Evolutionary conservation across 2,888 invertebrate species (phyloP), one percentile per base, ranked within the genome.

Genomic region (Sphecodes monilicornis): DNA sequence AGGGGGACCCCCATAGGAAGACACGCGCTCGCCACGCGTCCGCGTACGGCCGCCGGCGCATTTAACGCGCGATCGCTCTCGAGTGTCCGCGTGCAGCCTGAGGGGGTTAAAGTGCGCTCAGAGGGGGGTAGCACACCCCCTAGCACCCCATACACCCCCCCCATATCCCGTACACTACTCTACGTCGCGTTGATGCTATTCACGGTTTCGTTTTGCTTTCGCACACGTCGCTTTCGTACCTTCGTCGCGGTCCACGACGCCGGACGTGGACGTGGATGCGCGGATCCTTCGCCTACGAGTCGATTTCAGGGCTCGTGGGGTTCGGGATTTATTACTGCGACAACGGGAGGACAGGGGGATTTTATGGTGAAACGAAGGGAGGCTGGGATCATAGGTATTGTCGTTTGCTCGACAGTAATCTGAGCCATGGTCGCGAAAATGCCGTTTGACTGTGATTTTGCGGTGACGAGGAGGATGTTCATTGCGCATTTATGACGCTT

Each of bases 1-100:
- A n/a, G 66, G 78, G 57, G 43, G 75, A 66, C 85, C 68, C 80
- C 80, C 88, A 77, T 50, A 80, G 87, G 39, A 82, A 68, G 91
- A 36, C 94, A 93, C 94, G 94, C 93, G 93, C 82, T 84, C 86
- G 93, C 89, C 93, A 94, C 92, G 89, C 89, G 87, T 88, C 93
- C 91, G 88, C 91, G 91, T 92, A 90, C 93, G 93, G 91, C 92
- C 91, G 90, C 86, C 89, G 91, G 91, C 94, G 92, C 94, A 94
- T 94, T 94, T 94, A 94, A 94, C 94, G 94, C 93, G 94, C 94
- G 92, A 93, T 93, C 92, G 92, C 92, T 92, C 90, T 92, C 91
- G 91, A 92, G 92, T 92, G 90, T 79, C 89, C 91, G 91, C 90
- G 91, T 88, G 85, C 68, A 76, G 36, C 54, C 41, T 43, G 73